These are phyloP conservation scores for Eupeodes corollae DNA, from an alignment of 1,140 invertebrate species.

Conservation along the genomic window DNA sequence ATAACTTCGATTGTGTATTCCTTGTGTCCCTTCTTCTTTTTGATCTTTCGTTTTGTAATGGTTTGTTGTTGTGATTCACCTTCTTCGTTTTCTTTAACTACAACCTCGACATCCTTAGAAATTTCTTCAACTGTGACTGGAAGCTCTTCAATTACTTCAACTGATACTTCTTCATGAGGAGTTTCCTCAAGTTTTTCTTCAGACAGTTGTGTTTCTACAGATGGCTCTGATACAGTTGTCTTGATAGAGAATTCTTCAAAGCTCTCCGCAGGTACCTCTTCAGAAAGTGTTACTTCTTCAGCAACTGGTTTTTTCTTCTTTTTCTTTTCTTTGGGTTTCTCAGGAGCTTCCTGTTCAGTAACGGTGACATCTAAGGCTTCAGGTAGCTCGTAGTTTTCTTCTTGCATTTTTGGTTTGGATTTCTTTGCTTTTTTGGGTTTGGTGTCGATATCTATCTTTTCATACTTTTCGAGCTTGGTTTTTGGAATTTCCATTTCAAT, in stretches of 20 bases:
- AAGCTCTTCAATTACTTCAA: slow-evolving; percentile 14
- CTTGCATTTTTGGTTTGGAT: slow-evolving; percentile 27
- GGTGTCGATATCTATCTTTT: slow-evolving; percentile 20
- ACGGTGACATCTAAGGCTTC: not conserved
- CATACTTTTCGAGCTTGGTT: slow-evolving; percentile 16
- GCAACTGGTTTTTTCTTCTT: slow-evolving; percentile 7
- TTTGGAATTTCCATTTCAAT: slow-evolving; percentile 13
- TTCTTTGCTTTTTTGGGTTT: slow-evolving; percentile 26
- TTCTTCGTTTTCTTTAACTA: slow-evolving; percentile 35
- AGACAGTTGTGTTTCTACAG: not conserved
- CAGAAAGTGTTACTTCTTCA: not conserved
- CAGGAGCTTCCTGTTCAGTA: slow-evolving; percentile 10
- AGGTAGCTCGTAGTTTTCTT: slow-evolving; percentile 1
- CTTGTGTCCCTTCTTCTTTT: slow-evolving; percentile 26
- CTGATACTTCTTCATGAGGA: slow-evolving; percentile 16
- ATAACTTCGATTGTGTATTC: slow-evolving; percentile 28
- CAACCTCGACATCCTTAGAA: slow-evolving; percentile 24
- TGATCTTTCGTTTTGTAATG: slow-evolving; percentile 29
- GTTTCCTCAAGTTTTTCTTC: slow-evolving; percentile 6
- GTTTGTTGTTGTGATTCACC: slow-evolving; percentile 30
- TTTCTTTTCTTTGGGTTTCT: slow-evolving; percentile 7
- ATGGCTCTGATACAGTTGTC: slow-evolving; percentile 1
- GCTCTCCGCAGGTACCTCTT: not conserved
- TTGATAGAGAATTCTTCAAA: not conserved
- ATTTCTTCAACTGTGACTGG: slow-evolving; percentile 27